These are phyloP conservation scores for Alcedo atthis DNA, from an alignment of 2,797 vertebrate species.

Conservation along the genomic window DNA sequence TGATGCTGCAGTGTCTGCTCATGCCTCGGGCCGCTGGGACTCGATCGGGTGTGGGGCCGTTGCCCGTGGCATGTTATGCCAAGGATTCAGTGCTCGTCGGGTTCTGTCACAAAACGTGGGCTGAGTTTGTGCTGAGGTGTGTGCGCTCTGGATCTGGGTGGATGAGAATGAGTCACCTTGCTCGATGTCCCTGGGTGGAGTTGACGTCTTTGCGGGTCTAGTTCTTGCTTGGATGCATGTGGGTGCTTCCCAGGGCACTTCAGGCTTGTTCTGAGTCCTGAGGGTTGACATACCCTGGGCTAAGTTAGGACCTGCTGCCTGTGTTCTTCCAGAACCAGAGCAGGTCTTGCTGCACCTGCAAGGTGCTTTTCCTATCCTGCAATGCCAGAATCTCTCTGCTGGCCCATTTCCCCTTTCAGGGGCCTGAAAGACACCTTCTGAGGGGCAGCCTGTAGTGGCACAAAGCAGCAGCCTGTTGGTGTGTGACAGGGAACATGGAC, in stretches of 20 bases:
- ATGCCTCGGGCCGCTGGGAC: not conserved
- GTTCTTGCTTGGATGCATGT: accelerated
- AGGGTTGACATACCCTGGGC: not conserved
- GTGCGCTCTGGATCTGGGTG: not conserved
- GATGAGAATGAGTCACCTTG: accelerated
- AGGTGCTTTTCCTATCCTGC: not conserved
- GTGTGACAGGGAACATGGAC: not conserved
- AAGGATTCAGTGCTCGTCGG: accelerated
- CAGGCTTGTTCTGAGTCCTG: accelerated
- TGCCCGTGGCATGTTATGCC: accelerated
- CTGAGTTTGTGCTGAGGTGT: not conserved
- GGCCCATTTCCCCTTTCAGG: not conserved
- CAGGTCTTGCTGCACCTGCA: not conserved
- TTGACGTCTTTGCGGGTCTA: not conserved
- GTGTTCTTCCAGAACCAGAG: not conserved
- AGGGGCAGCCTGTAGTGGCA: not conserved
- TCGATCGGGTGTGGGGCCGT: accelerated
- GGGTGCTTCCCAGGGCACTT: accelerated
- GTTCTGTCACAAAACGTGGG: accelerated
- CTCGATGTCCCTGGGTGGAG: not conserved
- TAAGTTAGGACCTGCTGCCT: not conserved
- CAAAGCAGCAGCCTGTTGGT: not conserved
- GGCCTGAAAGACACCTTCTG: not conserved
- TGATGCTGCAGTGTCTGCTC: accelerated
- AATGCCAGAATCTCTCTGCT: not conserved